Base-by-base conservation (phyloP, 2,888 invertebrate genomes). In the Erebia epiphron region DNA sequence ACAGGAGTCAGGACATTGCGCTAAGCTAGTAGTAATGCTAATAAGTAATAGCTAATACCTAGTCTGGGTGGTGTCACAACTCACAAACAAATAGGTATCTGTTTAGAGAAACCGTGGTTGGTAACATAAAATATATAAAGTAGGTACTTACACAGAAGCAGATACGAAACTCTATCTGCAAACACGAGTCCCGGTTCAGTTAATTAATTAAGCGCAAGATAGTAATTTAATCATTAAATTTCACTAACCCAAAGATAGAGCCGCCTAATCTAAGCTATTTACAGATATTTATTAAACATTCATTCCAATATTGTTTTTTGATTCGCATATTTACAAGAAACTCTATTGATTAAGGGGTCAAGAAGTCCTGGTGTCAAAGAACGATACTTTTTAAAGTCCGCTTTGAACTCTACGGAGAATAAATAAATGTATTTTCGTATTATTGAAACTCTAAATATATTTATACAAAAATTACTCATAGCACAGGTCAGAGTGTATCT, bases 181-280 rank as follows among this genome's bases (percentile, higher is more conserved):
- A 62, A 49, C 46, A 14, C 46, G 43, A 61, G 11, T 61, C 18
- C 26, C 18, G 62, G 62, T 62, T 62, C 62, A 49, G 18, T 21
- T 62, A 49, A 62, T 62, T 62, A 62, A 62, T 62, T 62, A 46
- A 46, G 62, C 62, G 49, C 46, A 46, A 13, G 62, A 49, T 62
- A 60, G 41, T 60, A 41, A 60, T 60, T 43, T 60, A 62, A 21
- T 62, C 49, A 62, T 62, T 21, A 46, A 61, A 62, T 62, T 60
- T 62, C 62, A 62, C 49, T 62, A 62, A 62, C 49, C 21, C 46
- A 21, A 46, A 49, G 62, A 62, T 62, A 62, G 8, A 49, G 46
- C 62, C 62, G 62, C 46, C 14, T 13, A 61, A 62, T 49, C 21
- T 49, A 60, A 14, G 57, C 26, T 60, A 60, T 60, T 60, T 4